These are phyloP conservation scores for Xerus rutilus DNA, from an alignment of 2,797 vertebrate species.

Conservation along the genomic window DNA sequence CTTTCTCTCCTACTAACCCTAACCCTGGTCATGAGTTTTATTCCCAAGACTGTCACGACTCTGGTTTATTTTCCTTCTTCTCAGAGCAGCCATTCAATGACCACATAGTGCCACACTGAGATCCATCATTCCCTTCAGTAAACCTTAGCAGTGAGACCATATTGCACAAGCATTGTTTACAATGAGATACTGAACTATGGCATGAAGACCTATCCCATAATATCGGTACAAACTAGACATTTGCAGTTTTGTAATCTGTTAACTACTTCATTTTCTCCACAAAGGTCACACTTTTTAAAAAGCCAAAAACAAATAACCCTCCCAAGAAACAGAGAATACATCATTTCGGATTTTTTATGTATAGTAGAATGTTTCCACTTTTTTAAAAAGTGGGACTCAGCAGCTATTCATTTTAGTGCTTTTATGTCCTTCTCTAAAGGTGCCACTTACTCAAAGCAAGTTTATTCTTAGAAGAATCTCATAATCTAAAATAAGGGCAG, in stretches of 20 bases:
- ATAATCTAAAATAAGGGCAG: background rate
- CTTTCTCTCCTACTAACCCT: background rate
- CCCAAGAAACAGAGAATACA: background rate
- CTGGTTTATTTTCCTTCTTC: background rate
- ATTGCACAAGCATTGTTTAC: background rate
- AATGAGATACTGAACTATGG: background rate
- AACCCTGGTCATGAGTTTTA: background rate
- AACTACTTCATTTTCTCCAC: background rate
- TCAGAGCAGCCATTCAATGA: background rate
- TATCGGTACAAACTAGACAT: background rate
- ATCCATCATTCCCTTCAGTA: background rate
- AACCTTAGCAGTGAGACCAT: background rate
- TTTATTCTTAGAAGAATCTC: conserved; percentile 27
- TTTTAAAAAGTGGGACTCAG: background rate
- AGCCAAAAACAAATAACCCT: background rate
- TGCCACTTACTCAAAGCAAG: background rate
- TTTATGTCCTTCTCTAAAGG: background rate
- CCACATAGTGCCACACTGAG: background rate
- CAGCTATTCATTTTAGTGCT: background rate
- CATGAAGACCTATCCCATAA: background rate
- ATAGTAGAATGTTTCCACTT: background rate
- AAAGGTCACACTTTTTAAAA: background rate
- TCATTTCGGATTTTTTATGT: conserved; percentile 14
- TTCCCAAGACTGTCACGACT: background rate
- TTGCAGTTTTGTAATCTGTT: background rate